Percentiles rank a stretch among this genome's conserved stretches.
phyloP scores from a whole-genome alignment of 1,140 invertebrate genomes.

The Drosophila ficusphila region DNA sequence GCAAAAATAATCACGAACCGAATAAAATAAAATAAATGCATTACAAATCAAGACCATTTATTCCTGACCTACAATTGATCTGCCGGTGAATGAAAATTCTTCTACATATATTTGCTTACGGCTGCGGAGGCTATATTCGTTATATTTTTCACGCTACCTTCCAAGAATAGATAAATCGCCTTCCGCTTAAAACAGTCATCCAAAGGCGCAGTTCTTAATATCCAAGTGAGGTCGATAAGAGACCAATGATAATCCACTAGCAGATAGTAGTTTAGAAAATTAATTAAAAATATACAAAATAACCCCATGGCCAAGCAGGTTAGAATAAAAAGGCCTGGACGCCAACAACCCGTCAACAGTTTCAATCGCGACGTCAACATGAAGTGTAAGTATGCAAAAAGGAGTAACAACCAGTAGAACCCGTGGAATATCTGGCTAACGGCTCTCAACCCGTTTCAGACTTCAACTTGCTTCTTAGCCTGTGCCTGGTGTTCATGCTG shows the following conservation, averaged over 20 bases:
- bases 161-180: slow-evolving; percentile 32
- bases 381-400: slow-evolving; percentile 59
- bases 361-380: slow-evolving; percentile 28
- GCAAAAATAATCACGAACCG: slow-evolving; percentile 53
- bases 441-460: slow-evolving; percentile 28
- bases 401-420: background rate
- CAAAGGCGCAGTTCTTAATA: slow-evolving; percentile 38
- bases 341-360: slow-evolving; percentile 33
- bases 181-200: slow-evolving; percentile 18
- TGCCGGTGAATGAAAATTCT: slow-evolving; percentile 1
- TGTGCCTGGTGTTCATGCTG: slow-evolving; percentile 57
- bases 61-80: slow-evolving; percentile 57
- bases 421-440: background rate
- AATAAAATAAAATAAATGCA: slow-evolving; percentile 68
- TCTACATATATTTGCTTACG: background rate
- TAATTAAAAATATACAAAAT: slow-evolving; percentile 58
- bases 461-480: slow-evolving; percentile 55
- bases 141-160: slow-evolving; percentile 6
- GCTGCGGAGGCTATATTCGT: background rate
- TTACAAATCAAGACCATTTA: slow-evolving; percentile 38
- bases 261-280: slow-evolving; percentile 44
- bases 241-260: slow-evolving; percentile 33
- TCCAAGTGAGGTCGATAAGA: slow-evolving; percentile 34
- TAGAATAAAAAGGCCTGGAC: slow-evolving; percentile 45
- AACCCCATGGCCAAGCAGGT: background rate